Base-by-base conservation (phyloP, 2,113 vertebrate species). In the Dipodomys merriami region DNA sequence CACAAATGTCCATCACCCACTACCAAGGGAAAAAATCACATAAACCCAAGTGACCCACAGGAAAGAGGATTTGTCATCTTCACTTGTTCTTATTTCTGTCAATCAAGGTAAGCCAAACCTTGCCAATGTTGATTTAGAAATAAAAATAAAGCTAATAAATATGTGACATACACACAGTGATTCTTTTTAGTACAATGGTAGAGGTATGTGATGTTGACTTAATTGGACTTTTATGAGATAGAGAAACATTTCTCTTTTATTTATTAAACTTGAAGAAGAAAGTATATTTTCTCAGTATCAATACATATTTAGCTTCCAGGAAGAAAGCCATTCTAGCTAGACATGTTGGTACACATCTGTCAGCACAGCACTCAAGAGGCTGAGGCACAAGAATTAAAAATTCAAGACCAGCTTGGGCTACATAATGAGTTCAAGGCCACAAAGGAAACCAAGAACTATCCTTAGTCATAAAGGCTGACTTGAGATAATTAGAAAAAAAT, bases 81-180 rank as follows among this genome's bases (percentile, higher is more conserved):
- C 9, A 33, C 27, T 73, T 92, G 20, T 11, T 78, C 77, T 64
- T 87, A 49, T 72, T n/a, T 84, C 46, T 65, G n/a, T 64, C 67
- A 79, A 20, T 78, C 25, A 67, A 90, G 46, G 18, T 72, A 68
- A 87, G 53, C 30, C 67, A 80, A 94, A 91, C 18, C 33, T 80
- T 91, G n/a, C 10, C 19, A 78, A 23, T 83, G 72, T 60, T 83
- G 46, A 33, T 18, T 90, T 39, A 53, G 57, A 92, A 91, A 81
- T 80, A 65, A 93, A 89, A 92, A 86, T 39, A 72, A 90, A 92
- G 67, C 78, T 83, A 90, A 90, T 87, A 64, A 72, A 67, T 78
- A 46, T 23, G 90, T 78, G 78, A 7, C 13, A 83, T 67, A 64
- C 13, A 69, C 25, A 62, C 81, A 53, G 7, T 33, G 33, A 88